These are phyloP conservation scores for Thymelicus acteon DNA, from an alignment of 2,888 invertebrate genomes.

Conservation along the genomic window DNA sequence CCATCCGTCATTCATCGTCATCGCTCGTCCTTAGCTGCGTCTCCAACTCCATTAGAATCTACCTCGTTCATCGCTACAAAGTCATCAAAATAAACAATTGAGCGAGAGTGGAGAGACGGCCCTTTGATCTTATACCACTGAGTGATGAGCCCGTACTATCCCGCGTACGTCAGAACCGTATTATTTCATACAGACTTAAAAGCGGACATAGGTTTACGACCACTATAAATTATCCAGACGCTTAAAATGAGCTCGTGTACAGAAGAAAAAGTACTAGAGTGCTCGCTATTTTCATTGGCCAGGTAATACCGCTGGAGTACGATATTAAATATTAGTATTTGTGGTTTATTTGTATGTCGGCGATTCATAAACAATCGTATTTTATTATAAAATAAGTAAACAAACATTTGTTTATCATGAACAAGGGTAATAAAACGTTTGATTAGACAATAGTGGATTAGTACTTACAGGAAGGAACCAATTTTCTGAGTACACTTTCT, in stretches of 20 bases:
- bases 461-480: too few relatives aligned
- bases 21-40: constrained; percentile 38
- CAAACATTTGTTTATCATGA: too few relatives aligned
- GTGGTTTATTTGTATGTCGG: constrained; percentile 24
- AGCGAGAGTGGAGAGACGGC: constrained; percentile 43
- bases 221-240: constrained; percentile 65
- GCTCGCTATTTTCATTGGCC: constrained; percentile 53
- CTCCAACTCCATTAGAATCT: constrained; percentile 44
- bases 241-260: constrained; percentile 47
- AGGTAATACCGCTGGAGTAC: constrained; percentile 55
- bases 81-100: constrained; percentile 68
- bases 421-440: too few relatives aligned
- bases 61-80: constrained; percentile 58
- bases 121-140: constrained; percentile 65
- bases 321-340: constrained; percentile 42
- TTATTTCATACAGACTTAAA: constrained; percentile 61
- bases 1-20: constrained; percentile 42
- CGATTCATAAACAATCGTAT: constrained; percentile 1
- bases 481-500: too few relatives aligned
- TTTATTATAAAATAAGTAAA: too few relatives aligned
- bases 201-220: constrained; percentile 70
- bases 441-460: too few relatives aligned
- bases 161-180: constrained; percentile 47
- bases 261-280: constrained; percentile 47
- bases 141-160: constrained; percentile 53